Evolutionary conservation across 1,140 invertebrate species (phyloP).

Genomic region (Aplysia californica): DNA sequence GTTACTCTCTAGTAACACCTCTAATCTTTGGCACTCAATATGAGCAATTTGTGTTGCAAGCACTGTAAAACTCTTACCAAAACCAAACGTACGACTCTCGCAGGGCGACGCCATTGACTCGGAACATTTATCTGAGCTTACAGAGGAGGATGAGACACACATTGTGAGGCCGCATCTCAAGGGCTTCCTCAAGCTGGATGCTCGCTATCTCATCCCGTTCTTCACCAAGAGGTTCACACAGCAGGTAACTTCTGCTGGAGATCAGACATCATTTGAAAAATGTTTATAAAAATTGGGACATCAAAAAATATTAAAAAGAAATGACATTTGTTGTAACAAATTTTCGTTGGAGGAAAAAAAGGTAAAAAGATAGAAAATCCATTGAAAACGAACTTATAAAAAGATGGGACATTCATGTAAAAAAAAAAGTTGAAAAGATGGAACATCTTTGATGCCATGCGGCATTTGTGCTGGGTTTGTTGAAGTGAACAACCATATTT

Average conservation of each 20-base stretch:
- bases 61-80: too few relatives aligned
- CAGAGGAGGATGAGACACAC: slow-evolving; percentile 91
- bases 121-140: slow-evolving; percentile 94
- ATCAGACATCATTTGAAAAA: neutral
- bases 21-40: too few relatives aligned
- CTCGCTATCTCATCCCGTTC: slow-evolving; percentile 95
- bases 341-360: neutral
- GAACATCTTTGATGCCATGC: too few relatives aligned
- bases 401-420: neutral
- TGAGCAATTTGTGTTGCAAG: too few relatives aligned
- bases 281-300: neutral
- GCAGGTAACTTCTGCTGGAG: slow-evolving; percentile 67
- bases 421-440: neutral
- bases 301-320: neutral
- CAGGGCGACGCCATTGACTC: slow-evolving; percentile 95
- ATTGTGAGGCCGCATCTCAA: slow-evolving; percentile 71
- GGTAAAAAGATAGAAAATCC: neutral
- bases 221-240: slow-evolving; percentile 95
- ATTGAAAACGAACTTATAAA: neutral
- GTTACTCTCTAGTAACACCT: too few relatives aligned
- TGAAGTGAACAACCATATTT: too few relatives aligned
- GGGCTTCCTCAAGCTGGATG: slow-evolving; percentile 90
- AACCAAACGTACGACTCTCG: too few relatives aligned
- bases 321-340: neutral
- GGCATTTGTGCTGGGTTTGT: too few relatives aligned